These are phyloP conservation scores for Malthinus flaveolus DNA, from an alignment of 2,888 invertebrate genomes.

Conservation along the genomic window DNA sequence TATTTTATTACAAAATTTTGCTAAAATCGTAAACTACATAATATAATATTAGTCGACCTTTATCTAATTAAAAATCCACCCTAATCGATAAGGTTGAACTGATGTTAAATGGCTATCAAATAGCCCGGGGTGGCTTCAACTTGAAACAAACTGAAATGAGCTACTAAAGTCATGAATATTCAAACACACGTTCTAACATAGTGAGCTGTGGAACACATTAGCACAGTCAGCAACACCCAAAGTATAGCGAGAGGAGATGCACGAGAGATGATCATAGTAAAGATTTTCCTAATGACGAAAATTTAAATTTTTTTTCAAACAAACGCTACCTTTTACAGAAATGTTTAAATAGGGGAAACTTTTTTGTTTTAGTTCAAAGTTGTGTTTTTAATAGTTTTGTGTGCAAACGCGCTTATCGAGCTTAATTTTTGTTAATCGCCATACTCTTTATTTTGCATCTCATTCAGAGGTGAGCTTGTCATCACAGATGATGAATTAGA, in stretches of 20 bases:
- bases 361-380: no score
- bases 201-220: constrained; percentile 36
- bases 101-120: constrained; percentile 38
- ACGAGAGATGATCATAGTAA: constrained; percentile 22
- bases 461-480: no score
- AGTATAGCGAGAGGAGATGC: constrained; percentile 17
- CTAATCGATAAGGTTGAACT: constrained; percentile 40
- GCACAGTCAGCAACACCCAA: constrained; percentile 32
- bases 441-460: no score
- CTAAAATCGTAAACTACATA: background rate
- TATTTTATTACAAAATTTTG: background rate
- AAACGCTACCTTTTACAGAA: no score
- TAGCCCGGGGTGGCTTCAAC: constrained; percentile 34
- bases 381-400: no score
- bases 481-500: no score
- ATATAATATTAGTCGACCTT: constrained; percentile 23
- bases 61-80: constrained; percentile 36
- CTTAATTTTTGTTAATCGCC: no score
- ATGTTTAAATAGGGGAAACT: no score
- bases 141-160: constrained; percentile 37
- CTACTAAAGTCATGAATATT: constrained; percentile 40
- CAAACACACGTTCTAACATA: constrained; percentile 36
- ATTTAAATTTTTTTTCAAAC: no score
- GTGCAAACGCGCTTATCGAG: no score
- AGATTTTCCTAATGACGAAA: constrained; percentile 18